A percentile compares a stretch with the other conserved stretches of the same genome.
Conservation (phyloP, 2,888 invertebrate species). For the Drosophila quinaria region DNA sequence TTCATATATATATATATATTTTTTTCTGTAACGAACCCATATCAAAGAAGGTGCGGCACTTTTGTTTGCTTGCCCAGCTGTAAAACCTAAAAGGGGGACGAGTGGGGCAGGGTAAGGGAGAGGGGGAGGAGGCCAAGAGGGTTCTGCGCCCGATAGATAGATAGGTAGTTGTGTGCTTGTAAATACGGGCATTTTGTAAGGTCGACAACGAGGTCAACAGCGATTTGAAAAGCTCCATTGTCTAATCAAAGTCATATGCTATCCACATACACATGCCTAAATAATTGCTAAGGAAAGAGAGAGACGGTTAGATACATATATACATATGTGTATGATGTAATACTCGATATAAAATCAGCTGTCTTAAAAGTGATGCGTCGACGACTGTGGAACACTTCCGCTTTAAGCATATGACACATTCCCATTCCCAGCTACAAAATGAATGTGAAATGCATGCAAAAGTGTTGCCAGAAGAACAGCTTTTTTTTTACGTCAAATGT, state of each 20-base stretch:
- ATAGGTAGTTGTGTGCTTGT: conserved; percentile 19
- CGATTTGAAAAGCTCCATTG: conserved; percentile 65
- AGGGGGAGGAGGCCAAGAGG: conserved; percentile 1
- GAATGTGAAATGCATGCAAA: conserved; percentile 6
- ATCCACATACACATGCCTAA: conserved; percentile 27
- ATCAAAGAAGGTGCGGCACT: conserved; percentile 45
- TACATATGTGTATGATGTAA: conserved; percentile 35
- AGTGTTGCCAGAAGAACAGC: background rate
- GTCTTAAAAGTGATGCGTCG: conserved; percentile 29
- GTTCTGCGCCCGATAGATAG: conserved; percentile 10
- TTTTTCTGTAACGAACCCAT: conserved; percentile 29
- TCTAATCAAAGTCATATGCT: conserved; percentile 62
- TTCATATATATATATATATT: background rate
- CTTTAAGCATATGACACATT: conserved; percentile 37
- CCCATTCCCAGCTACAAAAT: conserved; percentile 1
- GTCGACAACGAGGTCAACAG: conserved; percentile 72
- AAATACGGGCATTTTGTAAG: conserved; percentile 67
- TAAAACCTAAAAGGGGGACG: conserved; percentile 31
- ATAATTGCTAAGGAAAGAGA: conserved; percentile 39
- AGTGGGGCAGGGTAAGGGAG: too few species aligned
- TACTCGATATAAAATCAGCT: conserved; percentile 29
- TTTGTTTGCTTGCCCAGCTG: conserved; percentile 46
- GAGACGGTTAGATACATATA: conserved; percentile 2
- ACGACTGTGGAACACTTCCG: conserved; percentile 43
- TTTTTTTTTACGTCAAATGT: too few species aligned